Evolutionary conservation across 2,113 vertebrate genomes (phyloP), one percentile per base, ranked within the genome.

Genomic region (Alethe diademata): DNA sequence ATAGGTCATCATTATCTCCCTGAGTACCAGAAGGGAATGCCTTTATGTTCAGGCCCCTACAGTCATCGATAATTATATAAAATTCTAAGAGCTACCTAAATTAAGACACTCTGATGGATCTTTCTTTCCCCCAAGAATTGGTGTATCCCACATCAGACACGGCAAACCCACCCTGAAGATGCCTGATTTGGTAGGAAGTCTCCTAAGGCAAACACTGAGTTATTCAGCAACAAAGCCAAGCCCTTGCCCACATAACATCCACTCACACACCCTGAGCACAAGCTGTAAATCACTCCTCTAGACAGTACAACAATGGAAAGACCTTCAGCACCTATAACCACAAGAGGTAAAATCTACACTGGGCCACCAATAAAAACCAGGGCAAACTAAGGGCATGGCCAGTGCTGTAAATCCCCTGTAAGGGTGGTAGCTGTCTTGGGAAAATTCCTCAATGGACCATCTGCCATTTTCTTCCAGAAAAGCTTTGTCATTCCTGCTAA

Each of bases 251-350:
- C 88, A 88, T 35, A 70, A 38, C 67, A 82, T 51, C 62, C 82
- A 57, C 74, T 91, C 3, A 12, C 58, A 58, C 35, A 76, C 48
- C 60, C 31, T 18, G 11, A 88, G 40, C 42, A 29, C 56, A 62
- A 50, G 86, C 66, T 1, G 0, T 95, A 92, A 97, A 95, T 96
- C 94, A 90, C 50, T 93, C 35, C 67, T 38, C 24, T 9, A 28
- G 90, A 58, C 69, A 92, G 60, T 0, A 0, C 36, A 88, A 93
- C 79, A 96, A 94, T 74, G 50, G 64, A 26, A 66, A 90, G 79
- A 71, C 83, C 88, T 96, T 83, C 91, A 94, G 75, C 43, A 92
- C 69, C 91, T 88, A 45, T 23, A 94, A 73, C 74, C 54, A n/a
- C 64, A 48, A 80, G 75, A 86, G 43, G 72, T 71, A 92, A 90